Evolutionary conservation across 1,140 invertebrate species (phyloP), one percentile per base, ranked within the genome.

Genomic region (Hycleus cichorii): DNA sequence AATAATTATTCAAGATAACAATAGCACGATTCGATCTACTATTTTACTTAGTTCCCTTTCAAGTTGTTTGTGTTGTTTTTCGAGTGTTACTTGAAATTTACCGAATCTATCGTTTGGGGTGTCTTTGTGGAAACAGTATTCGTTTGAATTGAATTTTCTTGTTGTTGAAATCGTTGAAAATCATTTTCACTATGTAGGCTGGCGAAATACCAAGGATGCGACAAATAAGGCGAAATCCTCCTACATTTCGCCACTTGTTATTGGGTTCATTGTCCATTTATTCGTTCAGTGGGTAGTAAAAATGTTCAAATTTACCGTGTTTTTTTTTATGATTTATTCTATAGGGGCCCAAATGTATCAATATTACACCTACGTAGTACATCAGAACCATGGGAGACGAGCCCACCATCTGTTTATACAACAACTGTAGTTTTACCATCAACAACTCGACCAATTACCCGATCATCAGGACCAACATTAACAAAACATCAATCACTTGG

Each of bases 341-440:
- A 5, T 72, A 83, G 81, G 64, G 75, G 76, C 6, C 72, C 75
- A n/a, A 81, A 81, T 63, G 73, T 81, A 49, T 81, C 80, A 32
- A 72, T 82, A 11, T 65, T 82, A 10, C 80, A 82, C 59, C 69
- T 82, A 9, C 73, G 80, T 7, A 76, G 74, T 50, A 74, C 77
- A 2, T 78, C 80, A 2, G 81, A 82, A 57, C 76, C 78, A 3
- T 81, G 80, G 80, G 77, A 79, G 47, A 62, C 65, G 6, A 65
- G 52, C 12, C 52, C 71, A 9, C 61, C 64, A 4, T 60, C 66
- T 24, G 40, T 64, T 32, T 67, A 60, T 47, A 49, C 61, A 0
- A 57, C 62, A 11, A 56, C 56, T 39, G 10, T 11, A 8, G 40
- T 42, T 42, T 9, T 4, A 8, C 10, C 40, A 42, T 42, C 9